These are phyloP conservation scores for Trichomalopsis sarcophagae DNA, from an alignment of 1,140 invertebrate species.

Conservation along the genomic window DNA sequence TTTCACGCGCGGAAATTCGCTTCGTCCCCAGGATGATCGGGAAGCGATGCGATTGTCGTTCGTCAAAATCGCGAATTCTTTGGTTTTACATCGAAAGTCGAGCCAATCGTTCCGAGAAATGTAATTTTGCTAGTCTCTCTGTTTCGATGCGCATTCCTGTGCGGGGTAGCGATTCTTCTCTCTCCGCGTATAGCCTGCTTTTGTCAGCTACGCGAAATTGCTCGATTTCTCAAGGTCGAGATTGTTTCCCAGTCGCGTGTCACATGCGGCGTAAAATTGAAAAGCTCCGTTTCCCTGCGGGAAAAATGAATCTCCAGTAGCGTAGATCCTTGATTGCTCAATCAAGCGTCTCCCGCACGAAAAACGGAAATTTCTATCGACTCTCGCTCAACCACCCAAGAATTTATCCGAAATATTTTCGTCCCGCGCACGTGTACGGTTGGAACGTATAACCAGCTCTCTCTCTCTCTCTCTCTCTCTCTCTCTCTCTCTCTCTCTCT, in stretches of 20 bases:
- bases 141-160: no score
- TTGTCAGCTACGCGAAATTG: background rate
- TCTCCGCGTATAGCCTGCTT: background rate
- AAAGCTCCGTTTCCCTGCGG: background rate
- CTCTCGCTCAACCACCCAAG: no score
- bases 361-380: no score
- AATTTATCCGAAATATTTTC: background rate
- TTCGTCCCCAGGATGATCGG: background rate
- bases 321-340: background rate
- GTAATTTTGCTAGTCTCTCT: background rate
- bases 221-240: background rate
- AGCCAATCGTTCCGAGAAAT: background rate
- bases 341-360: no score
- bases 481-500: no score
- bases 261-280: background rate
- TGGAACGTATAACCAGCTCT: no score
- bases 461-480: no score
- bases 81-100: background rate
- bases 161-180: no score
- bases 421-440: background rate
- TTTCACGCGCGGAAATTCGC: background rate
- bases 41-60: background rate
- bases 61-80: background rate
- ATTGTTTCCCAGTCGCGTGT: no score
- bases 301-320: background rate